Percentiles rank a stretch among this genome's conserved stretches.
Conservation (phyloP, 1,140 invertebrate species). For the Drosophila seguyi region DNA sequence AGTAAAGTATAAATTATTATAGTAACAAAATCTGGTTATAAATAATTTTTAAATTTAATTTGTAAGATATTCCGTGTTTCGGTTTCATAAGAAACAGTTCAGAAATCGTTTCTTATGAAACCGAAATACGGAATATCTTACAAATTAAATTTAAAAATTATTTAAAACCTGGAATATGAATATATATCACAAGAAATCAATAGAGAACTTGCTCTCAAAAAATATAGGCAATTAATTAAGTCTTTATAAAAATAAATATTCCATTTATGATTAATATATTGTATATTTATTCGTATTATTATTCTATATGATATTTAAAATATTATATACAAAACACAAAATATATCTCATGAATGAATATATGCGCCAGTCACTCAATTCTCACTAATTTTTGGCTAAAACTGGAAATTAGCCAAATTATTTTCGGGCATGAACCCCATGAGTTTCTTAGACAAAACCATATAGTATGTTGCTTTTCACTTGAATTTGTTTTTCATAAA, state of each 20-base stretch:
- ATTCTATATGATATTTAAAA: background rate
- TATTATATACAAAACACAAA: too few relatives aligned
- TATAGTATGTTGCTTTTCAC: background rate
- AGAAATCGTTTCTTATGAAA: too few relatives aligned
- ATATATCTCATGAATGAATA: conserved; percentile 11
- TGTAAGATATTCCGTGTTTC: background rate
- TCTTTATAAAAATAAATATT: too few relatives aligned
- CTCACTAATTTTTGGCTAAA: background rate
- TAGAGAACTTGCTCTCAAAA: too few relatives aligned
- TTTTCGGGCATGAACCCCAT: background rate
- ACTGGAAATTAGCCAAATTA: conserved; percentile 5
- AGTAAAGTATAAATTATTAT: too few relatives aligned
- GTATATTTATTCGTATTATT: background rate
- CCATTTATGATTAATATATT: background rate
- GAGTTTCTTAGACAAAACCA: background rate
- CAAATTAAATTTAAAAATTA: background rate
- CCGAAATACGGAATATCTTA: too few relatives aligned
- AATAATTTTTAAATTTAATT: too few relatives aligned
- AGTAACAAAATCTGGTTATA: too few relatives aligned
- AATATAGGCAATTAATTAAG: too few relatives aligned
- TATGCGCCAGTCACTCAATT: conserved; percentile 1
- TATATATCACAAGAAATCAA: background rate
- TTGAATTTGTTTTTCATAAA: background rate
- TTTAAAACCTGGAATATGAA: too few relatives aligned
- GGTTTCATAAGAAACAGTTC: too few relatives aligned